Conservation (phyloP, 2,113 vertebrate genomes). For the Ivindomyrus marchei region DNA sequence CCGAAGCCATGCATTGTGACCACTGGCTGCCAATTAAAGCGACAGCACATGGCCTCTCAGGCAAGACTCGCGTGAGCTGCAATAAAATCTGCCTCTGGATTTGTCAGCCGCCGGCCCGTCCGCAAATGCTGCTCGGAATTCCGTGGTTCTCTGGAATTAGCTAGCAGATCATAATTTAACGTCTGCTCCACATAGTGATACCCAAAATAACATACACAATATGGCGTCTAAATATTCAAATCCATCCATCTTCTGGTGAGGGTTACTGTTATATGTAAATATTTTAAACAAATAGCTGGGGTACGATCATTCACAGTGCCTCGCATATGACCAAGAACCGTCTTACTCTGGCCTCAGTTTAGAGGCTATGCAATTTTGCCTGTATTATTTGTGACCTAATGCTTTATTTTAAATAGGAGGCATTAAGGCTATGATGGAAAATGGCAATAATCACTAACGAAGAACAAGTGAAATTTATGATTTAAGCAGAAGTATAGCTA, state of each 20-base stretch:
- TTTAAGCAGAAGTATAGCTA: not conserved
- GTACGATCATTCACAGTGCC: not conserved
- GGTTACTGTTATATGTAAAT: not conserved
- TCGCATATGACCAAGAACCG: not conserved
- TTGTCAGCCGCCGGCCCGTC: not conserved
- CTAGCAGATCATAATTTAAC: not conserved
- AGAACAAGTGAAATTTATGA: not conserved
- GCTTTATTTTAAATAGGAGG: not conserved
- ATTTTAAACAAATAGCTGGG: not conserved
- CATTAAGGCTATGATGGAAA: not conserved
- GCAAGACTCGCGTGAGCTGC: not conserved
- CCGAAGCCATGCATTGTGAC: not conserved
- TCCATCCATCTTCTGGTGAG: not conserved
- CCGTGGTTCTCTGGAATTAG: not conserved
- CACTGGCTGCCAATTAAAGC: not conserved
- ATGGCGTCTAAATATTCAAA: not conserved
- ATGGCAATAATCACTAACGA: not conserved
- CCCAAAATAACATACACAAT: not conserved
- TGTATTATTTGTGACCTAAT: not conserved
- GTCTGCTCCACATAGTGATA: not conserved
- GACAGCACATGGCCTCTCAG: not conserved
- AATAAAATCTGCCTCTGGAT: not conserved
- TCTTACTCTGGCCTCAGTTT: not conserved
- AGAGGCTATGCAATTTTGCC: not conserved
- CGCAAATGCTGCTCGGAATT: not conserved